Base-by-base conservation (phyloP, 1,140 invertebrate species). In the Drosophila albomicans region DNA sequence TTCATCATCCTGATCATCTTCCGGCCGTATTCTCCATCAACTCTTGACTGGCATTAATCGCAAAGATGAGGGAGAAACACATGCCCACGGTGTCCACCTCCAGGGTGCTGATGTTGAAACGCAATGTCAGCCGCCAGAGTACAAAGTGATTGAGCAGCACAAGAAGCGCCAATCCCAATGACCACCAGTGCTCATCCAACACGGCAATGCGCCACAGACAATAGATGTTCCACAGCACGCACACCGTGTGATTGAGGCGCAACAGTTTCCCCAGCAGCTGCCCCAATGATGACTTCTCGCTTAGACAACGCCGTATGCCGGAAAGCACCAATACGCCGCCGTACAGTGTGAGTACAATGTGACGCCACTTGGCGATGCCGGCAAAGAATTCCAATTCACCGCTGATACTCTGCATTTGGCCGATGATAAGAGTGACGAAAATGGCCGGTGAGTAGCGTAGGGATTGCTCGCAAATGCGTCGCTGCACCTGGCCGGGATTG, bases 11-110 rank as follows among this genome's bases (percentile, higher is more conserved):
- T 16, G 38, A 48, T 35, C 28, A 30, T 51, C 7, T 35, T 38
- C 7, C 8, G 3, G 11, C 11, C 43, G 25, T 54, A 32, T 61
- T 25, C 0, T 81, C 81, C 6, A 68, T 13, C 15, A 85, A 32
- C 69, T 89, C 85, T 59, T 89, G 81, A 0, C 66, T 74, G 5
- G 85, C 81, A 32, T 89, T 89, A 5, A 89, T 56, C 6, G 85
- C 85, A 51, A 89, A 89, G 16, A 89, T 79, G 0, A 84, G 49
- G 3, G 81, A 76, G 52, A 89, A 89, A 43, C 85, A 89, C 85
- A 89, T 90, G 62, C 85, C 85, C 43, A 89, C 81, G 2, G 85
- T 90, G 64, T 67, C 59, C 16, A 89, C 72, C 54, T 89, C 85
- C 43, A 76, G 59, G 2, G 72, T 32, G 8, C 75, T 76, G 25